phyloP scores from a whole-genome alignment of 2,888 invertebrate genomes.

The Caenorhabditis plicata region DNA sequence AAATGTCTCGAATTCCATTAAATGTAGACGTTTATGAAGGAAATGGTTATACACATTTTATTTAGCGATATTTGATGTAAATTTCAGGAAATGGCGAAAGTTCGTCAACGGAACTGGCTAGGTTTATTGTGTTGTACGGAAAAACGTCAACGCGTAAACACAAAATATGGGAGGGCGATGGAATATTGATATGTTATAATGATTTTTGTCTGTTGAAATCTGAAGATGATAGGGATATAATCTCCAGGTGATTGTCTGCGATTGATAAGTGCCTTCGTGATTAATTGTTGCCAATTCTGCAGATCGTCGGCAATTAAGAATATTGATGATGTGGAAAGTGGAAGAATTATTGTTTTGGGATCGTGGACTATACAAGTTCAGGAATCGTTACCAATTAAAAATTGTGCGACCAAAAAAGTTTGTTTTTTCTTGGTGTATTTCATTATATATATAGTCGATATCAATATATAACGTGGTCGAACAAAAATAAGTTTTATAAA shows the following conservation, averaged over 20 bases:
- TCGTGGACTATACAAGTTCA: conserved; percentile 45
- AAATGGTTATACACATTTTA: conserved; percentile 9
- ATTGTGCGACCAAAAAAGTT: background rate
- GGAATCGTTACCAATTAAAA: conserved; percentile 6
- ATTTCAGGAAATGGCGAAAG: background rate
- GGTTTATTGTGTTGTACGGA: conserved; percentile 47
- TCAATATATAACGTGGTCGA: no score
- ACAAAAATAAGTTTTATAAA: no score
- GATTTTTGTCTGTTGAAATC: conserved; percentile 25
- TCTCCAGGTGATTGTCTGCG: conserved; percentile 16
- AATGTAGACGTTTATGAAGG: conserved; percentile 19
- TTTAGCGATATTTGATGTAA: no score
- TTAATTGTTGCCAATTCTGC: background rate
- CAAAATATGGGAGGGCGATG: conserved; percentile 55
- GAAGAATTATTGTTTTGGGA: conserved; percentile 39
- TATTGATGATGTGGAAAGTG: conserved; percentile 39
- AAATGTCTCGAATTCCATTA: conserved; percentile 16
- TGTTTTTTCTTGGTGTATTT: no score
- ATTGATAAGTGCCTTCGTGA: background rate
- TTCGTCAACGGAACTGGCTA: conserved; percentile 12
- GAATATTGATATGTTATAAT: conserved; percentile 31
- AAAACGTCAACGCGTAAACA: conserved; percentile 49
- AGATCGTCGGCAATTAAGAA: conserved; percentile 35
- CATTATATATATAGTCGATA: no score
- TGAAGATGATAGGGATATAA: conserved; percentile 29